Percentiles rank a stretch among this genome's conserved stretches.
Conservation (phyloP, 2,888 invertebrate genomes). For the Conchocele bisecta region DNA sequence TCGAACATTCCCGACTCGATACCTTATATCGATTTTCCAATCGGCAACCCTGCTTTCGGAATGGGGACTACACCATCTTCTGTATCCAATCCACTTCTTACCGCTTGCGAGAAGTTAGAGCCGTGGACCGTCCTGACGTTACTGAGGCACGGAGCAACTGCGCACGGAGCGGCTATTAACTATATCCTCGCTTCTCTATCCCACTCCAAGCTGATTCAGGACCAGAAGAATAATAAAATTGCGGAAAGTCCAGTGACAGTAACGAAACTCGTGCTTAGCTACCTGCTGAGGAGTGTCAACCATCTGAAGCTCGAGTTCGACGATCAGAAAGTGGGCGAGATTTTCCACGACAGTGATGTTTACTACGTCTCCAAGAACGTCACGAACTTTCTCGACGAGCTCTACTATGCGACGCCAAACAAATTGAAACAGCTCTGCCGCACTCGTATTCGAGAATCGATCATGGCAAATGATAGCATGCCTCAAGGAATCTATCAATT, state of each 20-base stretch:
- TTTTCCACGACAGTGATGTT: conserved; percentile 23
- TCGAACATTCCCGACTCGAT: conserved; percentile 6
- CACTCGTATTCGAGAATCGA: conserved; percentile 34
- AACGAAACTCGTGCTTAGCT: conserved; percentile 33
- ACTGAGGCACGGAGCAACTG: conserved; percentile 42
- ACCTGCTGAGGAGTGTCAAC: conserved; percentile 41
- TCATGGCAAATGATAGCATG: conserved; percentile 33
- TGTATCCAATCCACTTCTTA: conserved; percentile 27
- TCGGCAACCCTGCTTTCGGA: conserved; percentile 52
- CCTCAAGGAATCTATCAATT: conserved; percentile 41
- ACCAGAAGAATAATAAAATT: conserved; percentile 19
- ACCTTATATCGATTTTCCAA: conserved; percentile 50
- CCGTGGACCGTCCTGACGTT: conserved; percentile 39
- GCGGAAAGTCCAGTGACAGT: conserved; percentile 35
- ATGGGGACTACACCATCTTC: conserved; percentile 36
- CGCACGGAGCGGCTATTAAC: conserved; percentile 47
- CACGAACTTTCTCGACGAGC: conserved; percentile 35
- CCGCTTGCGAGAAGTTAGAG: conserved; percentile 50
- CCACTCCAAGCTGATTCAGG: conserved; percentile 37
- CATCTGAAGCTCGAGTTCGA: conserved; percentile 38
- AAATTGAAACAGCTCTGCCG: conserved; percentile 47
- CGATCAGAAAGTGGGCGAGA: conserved; percentile 47
- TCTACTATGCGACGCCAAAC: conserved; percentile 45
- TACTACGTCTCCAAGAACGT: conserved; percentile 46
- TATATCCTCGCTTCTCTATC: conserved; percentile 40